Evolutionary conservation across 2,888 invertebrate genomes (phyloP), one percentile per base, ranked within the genome.

Genomic region (Campoplex nolae): DNA sequence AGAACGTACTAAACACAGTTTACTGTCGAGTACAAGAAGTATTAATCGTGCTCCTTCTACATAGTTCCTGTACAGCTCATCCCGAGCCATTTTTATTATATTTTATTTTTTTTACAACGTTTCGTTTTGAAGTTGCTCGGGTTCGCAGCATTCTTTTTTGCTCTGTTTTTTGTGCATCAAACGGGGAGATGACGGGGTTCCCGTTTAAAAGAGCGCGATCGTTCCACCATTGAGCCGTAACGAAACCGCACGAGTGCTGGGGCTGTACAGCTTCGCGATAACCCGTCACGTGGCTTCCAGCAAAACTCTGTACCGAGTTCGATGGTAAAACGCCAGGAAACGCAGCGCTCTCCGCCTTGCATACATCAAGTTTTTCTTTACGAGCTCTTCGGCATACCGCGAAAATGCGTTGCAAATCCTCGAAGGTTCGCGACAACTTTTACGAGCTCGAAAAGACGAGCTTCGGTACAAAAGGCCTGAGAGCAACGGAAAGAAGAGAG

Each of bases 181-280:
- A 83, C 62, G 71, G 38, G 56, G 48, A 38, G 75, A 83, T 71
- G 70, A 16, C 62, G 76, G n/a, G 48, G 56, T 80, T 84, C 58
- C 58, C 78, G 84, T 84, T 80, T 48, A 48, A 65, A 84, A 80
- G 71, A 80, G 75, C 42, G 79, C 68, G 70, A 67, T 75, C 79
- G 79, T 67, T 79, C n/a, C 67, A 68, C 71, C 81, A 77, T 85
- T 81, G 45, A 77, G 35, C 67, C 81, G 85, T 76, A 85, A 84
- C 79, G 79, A 84, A 75, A 79, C 84, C 83, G 83, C 83, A 83
- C 77, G 77, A 77, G 77, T 77, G 77, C 65, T 58, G 16, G 62
- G 45, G 56, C 76, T 71, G 42, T 35, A 35, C 35, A 35, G 42
- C 51, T 48, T 65, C 13, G 54, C 77, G 77, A 54, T 65, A 70